Evolutionary conservation across 2,113 vertebrate genomes (phyloP).

Genomic region (Corydoras maculifer): DNA sequence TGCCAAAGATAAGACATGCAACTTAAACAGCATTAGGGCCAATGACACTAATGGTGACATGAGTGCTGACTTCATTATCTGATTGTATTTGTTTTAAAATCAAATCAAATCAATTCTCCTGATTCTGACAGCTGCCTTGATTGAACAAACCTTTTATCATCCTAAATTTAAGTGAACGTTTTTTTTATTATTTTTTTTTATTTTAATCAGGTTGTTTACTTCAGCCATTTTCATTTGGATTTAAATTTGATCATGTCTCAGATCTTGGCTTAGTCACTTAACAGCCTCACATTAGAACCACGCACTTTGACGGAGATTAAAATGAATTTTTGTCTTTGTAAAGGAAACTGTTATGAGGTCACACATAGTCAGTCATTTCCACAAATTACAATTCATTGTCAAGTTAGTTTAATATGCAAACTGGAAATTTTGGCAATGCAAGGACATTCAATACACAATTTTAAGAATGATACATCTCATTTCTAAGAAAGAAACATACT

Average conservation of each 20-base stretch:
- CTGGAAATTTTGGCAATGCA: background rate
- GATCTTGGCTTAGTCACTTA: too few species aligned
- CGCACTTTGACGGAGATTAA: too few species aligned
- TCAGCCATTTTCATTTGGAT: background rate
- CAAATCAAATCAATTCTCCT: background rate
- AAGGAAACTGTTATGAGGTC: background rate
- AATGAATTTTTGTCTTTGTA: background rate
- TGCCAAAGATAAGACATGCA: slow-evolving; percentile 31
- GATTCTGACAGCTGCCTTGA: background rate
- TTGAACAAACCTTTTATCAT: background rate
- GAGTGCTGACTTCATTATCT: slow-evolving; percentile 16
- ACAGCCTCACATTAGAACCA: too few species aligned
- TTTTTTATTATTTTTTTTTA: background rate
- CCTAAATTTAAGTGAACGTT: background rate
- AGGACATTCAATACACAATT: too few species aligned
- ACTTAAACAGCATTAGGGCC: slow-evolving; percentile 34
- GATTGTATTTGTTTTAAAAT: background rate
- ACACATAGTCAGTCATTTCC: background rate
- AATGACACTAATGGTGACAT: slow-evolving; percentile 28
- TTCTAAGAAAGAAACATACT: too few species aligned
- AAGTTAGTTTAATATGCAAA: slow-evolving; percentile 3
- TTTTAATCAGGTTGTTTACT: too few species aligned
- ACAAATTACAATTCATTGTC: background rate
- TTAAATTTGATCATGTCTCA: too few species aligned
- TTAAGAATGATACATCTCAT: too few species aligned